phyloP scores from a whole-genome alignment of 2,888 invertebrate genomes.

The Dicyrtomina minuta region DNA sequence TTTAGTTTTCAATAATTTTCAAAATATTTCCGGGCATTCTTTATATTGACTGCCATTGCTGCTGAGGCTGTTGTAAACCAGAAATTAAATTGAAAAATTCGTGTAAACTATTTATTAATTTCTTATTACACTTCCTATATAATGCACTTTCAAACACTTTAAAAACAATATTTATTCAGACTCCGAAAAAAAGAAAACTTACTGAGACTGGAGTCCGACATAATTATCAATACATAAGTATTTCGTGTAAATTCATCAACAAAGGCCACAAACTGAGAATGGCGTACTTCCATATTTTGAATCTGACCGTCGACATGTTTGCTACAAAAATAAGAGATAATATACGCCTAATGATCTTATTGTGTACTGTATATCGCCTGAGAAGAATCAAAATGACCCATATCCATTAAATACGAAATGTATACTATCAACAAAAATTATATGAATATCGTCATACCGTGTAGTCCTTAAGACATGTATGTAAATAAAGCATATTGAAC shows the following conservation, averaged over 20 bases:
- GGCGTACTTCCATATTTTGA: constrained; percentile 96
- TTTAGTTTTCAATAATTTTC: constrained; percentile 81
- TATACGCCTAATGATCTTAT: neutral
- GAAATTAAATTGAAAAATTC: too few species aligned
- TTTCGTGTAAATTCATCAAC: constrained; percentile 98
- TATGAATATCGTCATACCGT: too few species aligned
- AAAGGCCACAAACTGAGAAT: constrained; percentile 95
- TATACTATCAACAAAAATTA: too few species aligned
- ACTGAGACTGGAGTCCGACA: constrained; percentile 94
- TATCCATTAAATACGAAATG: too few species aligned
- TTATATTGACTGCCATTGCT: constrained; percentile 93
- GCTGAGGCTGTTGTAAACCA: constrained; percentile 71
- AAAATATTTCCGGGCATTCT: constrained; percentile 96
- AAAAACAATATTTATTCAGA: too few species aligned
- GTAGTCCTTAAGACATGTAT: too few species aligned
- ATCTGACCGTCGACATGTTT: constrained; percentile 97
- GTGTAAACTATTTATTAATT: too few species aligned
- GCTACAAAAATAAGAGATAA: constrained; percentile 57
- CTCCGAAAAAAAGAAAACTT: constrained; percentile 56
- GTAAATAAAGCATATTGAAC: too few species aligned
- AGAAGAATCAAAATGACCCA: too few species aligned
- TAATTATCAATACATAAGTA: constrained; percentile 98
- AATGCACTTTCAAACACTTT: too few species aligned
- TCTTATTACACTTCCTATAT: too few species aligned
- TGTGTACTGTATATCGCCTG: too few species aligned